Conservation (phyloP, 2,888 invertebrate species). For the Sinohyriopsis cumingii region DNA sequence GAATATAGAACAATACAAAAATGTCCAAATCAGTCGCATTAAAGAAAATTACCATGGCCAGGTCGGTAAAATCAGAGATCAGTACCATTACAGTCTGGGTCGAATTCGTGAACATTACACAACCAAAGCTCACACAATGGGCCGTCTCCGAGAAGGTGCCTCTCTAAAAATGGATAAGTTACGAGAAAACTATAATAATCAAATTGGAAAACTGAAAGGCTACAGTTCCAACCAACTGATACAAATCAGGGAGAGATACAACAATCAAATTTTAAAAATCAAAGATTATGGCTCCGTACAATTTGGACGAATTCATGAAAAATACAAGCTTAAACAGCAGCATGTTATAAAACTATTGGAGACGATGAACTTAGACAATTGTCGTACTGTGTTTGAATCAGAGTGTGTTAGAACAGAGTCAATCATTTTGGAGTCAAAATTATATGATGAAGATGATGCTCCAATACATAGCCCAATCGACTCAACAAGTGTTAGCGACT, state of each 20-base stretch:
- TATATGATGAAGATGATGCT: constrained; percentile 45
- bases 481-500: constrained; percentile 40
- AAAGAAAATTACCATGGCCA: constrained; percentile 65
- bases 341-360: constrained; percentile 94
- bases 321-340: constrained; percentile 96
- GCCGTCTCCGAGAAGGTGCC: constrained; percentile 91
- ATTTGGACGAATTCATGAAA: constrained; percentile 88
- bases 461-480: constrained; percentile 34
- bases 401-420: constrained; percentile 85
- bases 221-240: constrained; percentile 93
- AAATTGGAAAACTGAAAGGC: constrained; percentile 90
- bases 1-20: constrained; percentile 64
- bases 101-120: constrained; percentile 80
- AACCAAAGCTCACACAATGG: constrained; percentile 93
- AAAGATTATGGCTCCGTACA: constrained; percentile 95
- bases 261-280: constrained; percentile 94
- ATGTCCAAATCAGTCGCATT: constrained; percentile 60
- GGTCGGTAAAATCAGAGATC: constrained; percentile 62
- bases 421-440: constrained; percentile 71
- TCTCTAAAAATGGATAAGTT: constrained; percentile 95
- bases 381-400: constrained; percentile 74
- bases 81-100: constrained; percentile 74
- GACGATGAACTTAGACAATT: constrained; percentile 94
- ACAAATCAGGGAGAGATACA: constrained; percentile 95
- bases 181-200: constrained; percentile 90